Percentiles rank a stretch among this genome's conserved stretches.
Conservation (phyloP, 92 coral and sea anemone species). For the Palythoa grandiflora region DNA sequence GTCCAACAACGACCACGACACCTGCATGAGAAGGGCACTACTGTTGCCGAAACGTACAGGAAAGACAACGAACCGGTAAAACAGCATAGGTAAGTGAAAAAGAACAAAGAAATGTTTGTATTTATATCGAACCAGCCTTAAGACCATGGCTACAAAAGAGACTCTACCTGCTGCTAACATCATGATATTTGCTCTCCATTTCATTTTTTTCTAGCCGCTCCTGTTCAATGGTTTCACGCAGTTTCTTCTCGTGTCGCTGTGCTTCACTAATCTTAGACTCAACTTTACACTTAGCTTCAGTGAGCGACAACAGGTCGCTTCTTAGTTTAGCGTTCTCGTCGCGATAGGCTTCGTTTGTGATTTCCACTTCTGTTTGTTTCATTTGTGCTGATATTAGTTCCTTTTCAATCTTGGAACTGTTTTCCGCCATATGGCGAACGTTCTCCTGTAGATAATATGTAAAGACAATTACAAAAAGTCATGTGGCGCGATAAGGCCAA, state of each 20-base stretch:
- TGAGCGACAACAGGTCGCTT: constrained; percentile 73
- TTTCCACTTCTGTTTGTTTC: constrained; percentile 88
- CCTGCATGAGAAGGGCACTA: too few species aligned
- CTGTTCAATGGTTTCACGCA: constrained; percentile 75
- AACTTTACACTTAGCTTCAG: constrained; percentile 81
- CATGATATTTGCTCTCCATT: constrained; percentile 65
- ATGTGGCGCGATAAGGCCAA: not conserved
- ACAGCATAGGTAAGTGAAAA: not conserved
- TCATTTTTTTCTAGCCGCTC: constrained; percentile 69
- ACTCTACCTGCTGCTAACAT: constrained; percentile 47
- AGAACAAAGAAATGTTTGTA: too few species aligned
- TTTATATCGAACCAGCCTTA: too few species aligned
- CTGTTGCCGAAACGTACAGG: too few species aligned
- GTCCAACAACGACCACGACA: not conserved
- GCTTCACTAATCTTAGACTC: constrained; percentile 82
- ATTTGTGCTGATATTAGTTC: constrained; percentile 79
- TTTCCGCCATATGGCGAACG: constrained; percentile 65
- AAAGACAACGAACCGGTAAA: too few species aligned
- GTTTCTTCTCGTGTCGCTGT: constrained; percentile 78
- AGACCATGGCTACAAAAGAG: not conserved
- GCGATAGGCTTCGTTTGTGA: constrained; percentile 81
- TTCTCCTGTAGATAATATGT: constrained; percentile 17
- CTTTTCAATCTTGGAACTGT: constrained; percentile 54
- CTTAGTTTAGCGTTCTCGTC: constrained; percentile 89
- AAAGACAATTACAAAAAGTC: not conserved